These are phyloP conservation scores for Ailuropoda melanoleuca DNA, from an alignment of 2,113 vertebrate species.

Conservation along the genomic window DNA sequence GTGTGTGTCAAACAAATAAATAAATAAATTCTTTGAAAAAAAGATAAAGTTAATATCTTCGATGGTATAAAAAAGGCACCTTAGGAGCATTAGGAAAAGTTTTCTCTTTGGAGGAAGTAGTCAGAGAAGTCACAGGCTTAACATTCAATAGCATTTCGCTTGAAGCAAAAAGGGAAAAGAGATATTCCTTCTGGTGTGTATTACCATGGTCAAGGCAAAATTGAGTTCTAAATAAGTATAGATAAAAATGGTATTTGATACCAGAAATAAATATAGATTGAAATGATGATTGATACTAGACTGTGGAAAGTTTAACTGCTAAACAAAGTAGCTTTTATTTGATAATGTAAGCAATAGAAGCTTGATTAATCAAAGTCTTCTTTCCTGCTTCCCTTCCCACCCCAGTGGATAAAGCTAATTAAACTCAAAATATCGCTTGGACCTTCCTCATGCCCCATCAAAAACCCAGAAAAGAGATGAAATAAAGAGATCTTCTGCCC, in stretches of 20 bases:
- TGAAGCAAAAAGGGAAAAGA: background rate
- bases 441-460: background rate
- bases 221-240: background rate
- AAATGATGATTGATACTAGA: background rate
- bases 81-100: background rate
- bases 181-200: background rate
- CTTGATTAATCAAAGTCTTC: background rate
- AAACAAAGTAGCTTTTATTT: background rate
- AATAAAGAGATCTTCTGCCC: background rate
- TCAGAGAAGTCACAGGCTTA: background rate
- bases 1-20: background rate
- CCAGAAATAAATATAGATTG: background rate
- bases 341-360: background rate
- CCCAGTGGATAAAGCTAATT: background rate
- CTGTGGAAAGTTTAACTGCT: background rate
- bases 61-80: background rate
- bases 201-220: background rate
- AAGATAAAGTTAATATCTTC: background rate
- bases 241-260: background rate
- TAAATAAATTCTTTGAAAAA: background rate
- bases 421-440: background rate
- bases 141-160: background rate
- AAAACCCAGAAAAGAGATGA: background rate
- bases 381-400: accelerated
- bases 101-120: background rate